phyloP scores from a whole-genome alignment of 2,888 invertebrate species.

The Acheta domesticus region DNA sequence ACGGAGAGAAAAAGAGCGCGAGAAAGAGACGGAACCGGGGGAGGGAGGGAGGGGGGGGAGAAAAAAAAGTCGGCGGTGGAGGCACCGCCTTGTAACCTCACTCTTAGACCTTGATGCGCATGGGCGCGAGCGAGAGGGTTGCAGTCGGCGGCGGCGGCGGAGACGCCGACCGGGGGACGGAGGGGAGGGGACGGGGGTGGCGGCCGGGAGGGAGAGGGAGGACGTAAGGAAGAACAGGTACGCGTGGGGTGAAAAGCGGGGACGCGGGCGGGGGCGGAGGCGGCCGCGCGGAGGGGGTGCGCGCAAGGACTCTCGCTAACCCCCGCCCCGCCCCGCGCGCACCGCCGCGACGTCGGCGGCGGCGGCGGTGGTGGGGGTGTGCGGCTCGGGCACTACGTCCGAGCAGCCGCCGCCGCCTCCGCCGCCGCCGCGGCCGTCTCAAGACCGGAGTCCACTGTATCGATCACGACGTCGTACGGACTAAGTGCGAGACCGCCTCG shows the following conservation, averaged over 20 bases:
- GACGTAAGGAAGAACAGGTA: conserved; percentile 18
- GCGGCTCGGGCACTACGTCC: not conserved
- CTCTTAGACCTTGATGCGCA: conserved; percentile 5
- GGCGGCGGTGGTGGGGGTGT: not conserved
- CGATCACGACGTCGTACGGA: conserved; percentile 18
- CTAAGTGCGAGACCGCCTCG: conserved; percentile 18
- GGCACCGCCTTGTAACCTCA: not conserved
- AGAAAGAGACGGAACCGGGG: not conserved
- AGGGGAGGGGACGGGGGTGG: too few relatives aligned
- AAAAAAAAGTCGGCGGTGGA: not conserved
- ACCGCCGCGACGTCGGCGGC: not conserved
- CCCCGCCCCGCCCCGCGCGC: not conserved
- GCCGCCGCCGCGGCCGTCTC: not conserved
- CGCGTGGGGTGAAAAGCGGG: not conserved
- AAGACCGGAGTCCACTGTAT: conserved; percentile 18
- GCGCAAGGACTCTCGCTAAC: not conserved
- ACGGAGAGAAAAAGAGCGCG: not conserved
- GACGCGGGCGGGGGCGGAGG: not conserved
- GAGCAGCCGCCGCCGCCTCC: not conserved
- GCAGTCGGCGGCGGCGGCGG: not conserved
- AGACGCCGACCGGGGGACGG: not conserved
- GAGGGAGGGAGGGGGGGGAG: not conserved
- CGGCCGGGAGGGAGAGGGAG: not conserved
- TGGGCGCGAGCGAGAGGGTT: not conserved
- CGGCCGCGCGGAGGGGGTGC: not conserved